phyloP scores from a whole-genome alignment of 2,113 vertebrate species.

The Melanotaenia duboulayi region DNA sequence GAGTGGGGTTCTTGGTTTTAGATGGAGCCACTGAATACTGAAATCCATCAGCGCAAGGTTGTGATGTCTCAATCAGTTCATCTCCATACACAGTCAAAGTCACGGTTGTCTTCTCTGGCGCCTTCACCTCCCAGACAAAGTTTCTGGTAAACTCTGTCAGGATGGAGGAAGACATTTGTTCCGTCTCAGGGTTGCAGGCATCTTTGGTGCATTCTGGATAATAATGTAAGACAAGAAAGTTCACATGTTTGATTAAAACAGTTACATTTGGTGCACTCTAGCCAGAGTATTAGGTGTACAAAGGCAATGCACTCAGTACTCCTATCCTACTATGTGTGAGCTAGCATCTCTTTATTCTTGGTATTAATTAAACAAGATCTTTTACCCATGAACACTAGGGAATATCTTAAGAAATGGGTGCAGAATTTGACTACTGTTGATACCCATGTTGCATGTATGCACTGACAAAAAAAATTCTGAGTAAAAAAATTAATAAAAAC shows the following conservation, averaged over 20 bases:
- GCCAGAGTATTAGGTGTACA: background rate
- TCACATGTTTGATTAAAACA: background rate
- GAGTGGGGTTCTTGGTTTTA: slow-evolving; percentile 63
- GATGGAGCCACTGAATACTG: slow-evolving; percentile 76
- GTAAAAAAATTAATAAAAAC: too few relatives aligned
- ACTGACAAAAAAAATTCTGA: too few relatives aligned
- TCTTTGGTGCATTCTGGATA: slow-evolving; percentile 85
- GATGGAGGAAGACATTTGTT: slow-evolving; percentile 71
- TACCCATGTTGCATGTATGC: too few relatives aligned
- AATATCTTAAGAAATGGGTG: background rate
- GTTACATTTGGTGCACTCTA: background rate
- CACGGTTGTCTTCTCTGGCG: slow-evolving; percentile 78
- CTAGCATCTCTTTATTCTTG: background rate
- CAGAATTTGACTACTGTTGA: background rate
- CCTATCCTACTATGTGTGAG: too few relatives aligned
- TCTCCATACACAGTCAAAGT: slow-evolving; percentile 77
- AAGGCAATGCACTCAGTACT: background rate
- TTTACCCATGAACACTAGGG: background rate
- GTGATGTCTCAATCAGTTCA: slow-evolving; percentile 76
- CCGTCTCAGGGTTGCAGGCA: slow-evolving; percentile 79
- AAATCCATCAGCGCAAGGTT: slow-evolving; percentile 76
- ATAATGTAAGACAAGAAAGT: background rate
- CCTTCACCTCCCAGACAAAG: slow-evolving; percentile 84
- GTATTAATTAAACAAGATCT: background rate
- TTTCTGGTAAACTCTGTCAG: slow-evolving; percentile 83